A percentile compares a stretch with the other conserved stretches of the same genome.
Evolutionary conservation across 2,113 vertebrate species (phyloP).

Genomic region (Danio rerio): DNA sequence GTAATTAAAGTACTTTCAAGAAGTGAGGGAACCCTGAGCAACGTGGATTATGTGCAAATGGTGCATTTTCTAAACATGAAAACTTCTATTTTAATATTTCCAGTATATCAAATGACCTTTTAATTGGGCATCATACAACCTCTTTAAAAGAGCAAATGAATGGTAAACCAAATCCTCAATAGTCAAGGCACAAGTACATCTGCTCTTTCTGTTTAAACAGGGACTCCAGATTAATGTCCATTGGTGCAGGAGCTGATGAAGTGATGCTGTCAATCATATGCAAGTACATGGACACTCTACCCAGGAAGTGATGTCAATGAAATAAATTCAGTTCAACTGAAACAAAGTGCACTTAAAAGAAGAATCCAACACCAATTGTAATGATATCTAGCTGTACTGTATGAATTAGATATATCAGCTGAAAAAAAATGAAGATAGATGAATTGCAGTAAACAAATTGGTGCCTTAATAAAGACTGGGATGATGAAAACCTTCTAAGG

Average conservation of each 20-base stretch:
- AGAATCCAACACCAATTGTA: neutral
- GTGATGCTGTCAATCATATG: slow-evolving; percentile 87
- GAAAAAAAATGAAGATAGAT: neutral
- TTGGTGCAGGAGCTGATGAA: slow-evolving; percentile 82
- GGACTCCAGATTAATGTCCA: slow-evolving; percentile 79
- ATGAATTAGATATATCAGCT: too few relatives aligned
- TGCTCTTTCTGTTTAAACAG: slow-evolving; percentile 63
- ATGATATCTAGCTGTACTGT: too few relatives aligned
- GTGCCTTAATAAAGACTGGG: neutral
- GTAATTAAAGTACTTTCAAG: too few relatives aligned
- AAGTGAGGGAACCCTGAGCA: too few relatives aligned
- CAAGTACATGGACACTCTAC: slow-evolving; percentile 84
- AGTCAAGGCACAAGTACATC: neutral
- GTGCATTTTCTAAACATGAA: too few relatives aligned
- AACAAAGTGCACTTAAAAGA: slow-evolving; percentile 18
- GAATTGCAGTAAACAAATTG: neutral
- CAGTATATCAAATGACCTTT: too few relatives aligned
- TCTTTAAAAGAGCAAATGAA: neutral
- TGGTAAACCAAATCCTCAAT: neutral
- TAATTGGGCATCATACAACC: too few relatives aligned
- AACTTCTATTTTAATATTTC: too few relatives aligned
- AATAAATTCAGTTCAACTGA: neutral
- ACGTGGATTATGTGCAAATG: too few relatives aligned
- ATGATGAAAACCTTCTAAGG: neutral
- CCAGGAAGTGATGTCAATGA: slow-evolving; percentile 69